Evolutionary conservation across 2,888 invertebrate genomes (phyloP), one percentile per base, ranked within the genome.

Genomic region (Stomorhina lunata): DNA sequence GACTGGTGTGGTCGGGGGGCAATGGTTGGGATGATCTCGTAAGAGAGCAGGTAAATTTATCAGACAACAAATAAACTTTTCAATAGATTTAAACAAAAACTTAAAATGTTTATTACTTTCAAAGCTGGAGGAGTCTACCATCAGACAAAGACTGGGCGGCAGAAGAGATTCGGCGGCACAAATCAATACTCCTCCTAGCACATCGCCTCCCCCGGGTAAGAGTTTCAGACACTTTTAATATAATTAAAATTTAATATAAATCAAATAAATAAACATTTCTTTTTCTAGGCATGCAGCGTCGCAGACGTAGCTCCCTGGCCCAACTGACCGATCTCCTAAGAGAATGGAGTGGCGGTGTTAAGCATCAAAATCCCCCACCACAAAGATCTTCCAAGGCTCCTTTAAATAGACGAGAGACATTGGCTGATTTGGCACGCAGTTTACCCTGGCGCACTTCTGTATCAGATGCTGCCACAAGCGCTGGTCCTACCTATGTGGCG

Each of bases 1-100:
- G 97, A 61, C 92, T 97, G 92, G 95, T 97, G 90, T 97, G 97
- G 97, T 96, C 96, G 89, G 97, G 97, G 66, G 97, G 96, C 90
- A 97, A 97, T 92, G 97, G 97, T 87, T 97, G 97, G 96, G 97
- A 97, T 95, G 97, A 97, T 91, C 93, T 97, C 87, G 95, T 97
- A 79, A 93, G 97, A 86, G 97, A 96, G 86, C 96, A 96, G 92
- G 93, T 94, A 84, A 85, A 48, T 83, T 1, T 37, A 9, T 10
- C 20, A 25, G 9, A 9, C 55, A 57, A 34, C n/a, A 2, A 79
- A 59, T 34, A 5, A 50, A 32, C 29, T 9, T 3, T 12, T 12
- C n/a, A 17, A 7, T 20, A 27, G 10, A n/a, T 25, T 48, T 3
- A 25, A n/a, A 29, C 15, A 9, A 34, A 43, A 66, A 40, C 22